Conservation (phyloP, 2,113 vertebrate genomes). For the Hydrolagus affinis region DNA sequence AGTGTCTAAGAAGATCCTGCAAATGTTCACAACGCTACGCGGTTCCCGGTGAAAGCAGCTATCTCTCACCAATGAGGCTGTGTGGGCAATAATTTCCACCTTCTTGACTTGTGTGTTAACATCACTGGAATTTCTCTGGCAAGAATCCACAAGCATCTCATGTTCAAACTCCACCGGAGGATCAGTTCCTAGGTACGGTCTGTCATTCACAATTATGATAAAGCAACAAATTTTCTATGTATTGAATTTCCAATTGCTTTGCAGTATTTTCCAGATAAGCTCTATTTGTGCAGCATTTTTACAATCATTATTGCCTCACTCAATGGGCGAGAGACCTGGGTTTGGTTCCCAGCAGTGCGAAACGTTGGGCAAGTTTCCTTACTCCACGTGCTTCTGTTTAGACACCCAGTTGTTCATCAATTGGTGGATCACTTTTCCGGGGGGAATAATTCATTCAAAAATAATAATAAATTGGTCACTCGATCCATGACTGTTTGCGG, state of each 20-base stretch:
- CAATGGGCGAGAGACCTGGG: too few relatives aligned
- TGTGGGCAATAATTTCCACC: conserved; percentile 28
- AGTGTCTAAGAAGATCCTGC: conserved; percentile 31
- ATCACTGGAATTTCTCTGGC: conserved; percentile 42
- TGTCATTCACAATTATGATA: not conserved
- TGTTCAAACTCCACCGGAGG: conserved; percentile 6
- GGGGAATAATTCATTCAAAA: too few relatives aligned
- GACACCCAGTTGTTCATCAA: too few relatives aligned
- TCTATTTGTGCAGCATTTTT: not conserved
- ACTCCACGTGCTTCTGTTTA: too few relatives aligned
- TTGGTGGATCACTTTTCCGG: too few relatives aligned
- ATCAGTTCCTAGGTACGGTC: not conserved
- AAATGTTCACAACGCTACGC: conserved; percentile 31
- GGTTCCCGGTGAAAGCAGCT: conserved; percentile 36
- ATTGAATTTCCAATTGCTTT: not conserved
- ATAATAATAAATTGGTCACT: too few relatives aligned
- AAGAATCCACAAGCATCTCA: conserved; percentile 42
- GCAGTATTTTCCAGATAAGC: not conserved
- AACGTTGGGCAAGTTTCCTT: too few relatives aligned
- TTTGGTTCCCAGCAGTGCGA: too few relatives aligned
- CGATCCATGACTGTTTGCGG: too few relatives aligned
- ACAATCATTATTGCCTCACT: not conserved
- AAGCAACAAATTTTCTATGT: not conserved
- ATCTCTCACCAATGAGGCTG: conserved; percentile 32
- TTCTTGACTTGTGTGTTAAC: conserved; percentile 35